Evolutionary conservation across 2,113 vertebrate species (phyloP).

Genomic region (Anolis sagrei): DNA sequence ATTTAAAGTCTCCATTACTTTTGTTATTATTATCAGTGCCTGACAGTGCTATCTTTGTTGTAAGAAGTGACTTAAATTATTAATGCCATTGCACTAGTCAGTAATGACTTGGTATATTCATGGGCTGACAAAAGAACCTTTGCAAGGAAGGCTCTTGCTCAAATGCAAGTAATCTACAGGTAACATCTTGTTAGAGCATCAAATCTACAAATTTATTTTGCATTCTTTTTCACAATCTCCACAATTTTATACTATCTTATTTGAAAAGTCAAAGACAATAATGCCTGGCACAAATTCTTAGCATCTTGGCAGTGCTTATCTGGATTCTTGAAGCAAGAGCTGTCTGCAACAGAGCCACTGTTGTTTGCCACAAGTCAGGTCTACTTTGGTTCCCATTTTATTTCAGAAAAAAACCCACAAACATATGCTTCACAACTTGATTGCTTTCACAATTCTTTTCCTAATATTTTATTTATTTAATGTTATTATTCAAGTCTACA

Average conservation of each 20-base stretch:
- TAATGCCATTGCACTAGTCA: too few species aligned
- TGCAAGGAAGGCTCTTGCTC: not conserved
- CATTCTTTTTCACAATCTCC: not conserved
- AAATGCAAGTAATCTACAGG: not conserved
- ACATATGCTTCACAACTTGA: constrained; percentile 11
- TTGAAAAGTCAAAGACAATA: constrained; percentile 5
- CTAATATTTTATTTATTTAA: constrained; percentile 13
- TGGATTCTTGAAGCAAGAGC: constrained; percentile 5
- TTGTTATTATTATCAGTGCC: not conserved
- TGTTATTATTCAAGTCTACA: not conserved
- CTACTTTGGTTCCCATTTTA: constrained; percentile 11
- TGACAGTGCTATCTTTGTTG: not conserved
- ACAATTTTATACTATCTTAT: not conserved
- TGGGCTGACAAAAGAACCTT: not conserved
- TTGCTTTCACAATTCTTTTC: not conserved
- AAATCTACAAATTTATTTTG: not conserved
- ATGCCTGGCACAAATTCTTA: not conserved
- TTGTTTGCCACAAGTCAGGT: constrained; percentile 13
- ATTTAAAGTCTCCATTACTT: constrained; percentile 13
- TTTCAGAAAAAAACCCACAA: not conserved
- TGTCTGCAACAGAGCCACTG: constrained; percentile 20
- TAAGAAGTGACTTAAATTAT: not conserved
- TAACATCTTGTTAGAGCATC: not conserved
- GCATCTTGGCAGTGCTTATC: not conserved
- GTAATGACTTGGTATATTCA: too few species aligned